Conservation (phyloP, 2,888 invertebrate species). For the Phyllotreta cruciferae region DNA sequence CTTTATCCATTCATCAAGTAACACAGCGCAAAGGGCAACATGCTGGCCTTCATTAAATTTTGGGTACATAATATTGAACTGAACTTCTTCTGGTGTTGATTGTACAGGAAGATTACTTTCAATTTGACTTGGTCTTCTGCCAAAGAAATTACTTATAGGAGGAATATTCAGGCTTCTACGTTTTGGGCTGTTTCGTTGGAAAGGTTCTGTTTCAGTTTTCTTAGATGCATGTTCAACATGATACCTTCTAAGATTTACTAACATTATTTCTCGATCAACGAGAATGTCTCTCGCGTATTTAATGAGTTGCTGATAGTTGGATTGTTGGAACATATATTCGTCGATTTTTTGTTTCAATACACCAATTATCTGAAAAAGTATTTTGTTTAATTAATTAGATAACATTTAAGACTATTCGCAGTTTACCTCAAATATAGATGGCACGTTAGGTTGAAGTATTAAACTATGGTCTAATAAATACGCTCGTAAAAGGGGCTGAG, state of each 20-base stretch:
- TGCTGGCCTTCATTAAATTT: slow-evolving; percentile 64
- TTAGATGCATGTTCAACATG: slow-evolving; percentile 59
- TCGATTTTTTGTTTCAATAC: slow-evolving; percentile 88
- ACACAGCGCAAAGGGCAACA: slow-evolving; percentile 81
- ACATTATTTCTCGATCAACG: slow-evolving; percentile 78
- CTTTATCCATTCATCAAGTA: slow-evolving; percentile 94
- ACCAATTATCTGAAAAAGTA: slow-evolving; percentile 69
- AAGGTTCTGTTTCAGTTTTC: slow-evolving; percentile 59
- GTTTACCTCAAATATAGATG: slow-evolving; percentile 86
- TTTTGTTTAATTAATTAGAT: background rate
- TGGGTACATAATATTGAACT: slow-evolving; percentile 52
- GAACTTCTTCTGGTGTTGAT: slow-evolving; percentile 48
- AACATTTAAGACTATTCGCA: background rate
- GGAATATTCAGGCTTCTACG: slow-evolving; percentile 79
- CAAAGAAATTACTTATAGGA: slow-evolving; percentile 70
- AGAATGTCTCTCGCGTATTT: slow-evolving; percentile 81
- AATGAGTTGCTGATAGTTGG: slow-evolving; percentile 70
- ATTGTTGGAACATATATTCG: slow-evolving; percentile 70
- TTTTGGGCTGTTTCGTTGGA: slow-evolving; percentile 73
- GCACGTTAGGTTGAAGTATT: slow-evolving; percentile 88
- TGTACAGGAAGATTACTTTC: slow-evolving; percentile 51
- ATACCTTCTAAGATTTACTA: slow-evolving; percentile 73
- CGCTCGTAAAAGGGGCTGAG: slow-evolving; percentile 87
- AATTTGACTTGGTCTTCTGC: slow-evolving; percentile 65
- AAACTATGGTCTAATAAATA: slow-evolving; percentile 85